phyloP scores from a whole-genome alignment of 2,797 vertebrate species.

The Naso thynnoides region DNA sequence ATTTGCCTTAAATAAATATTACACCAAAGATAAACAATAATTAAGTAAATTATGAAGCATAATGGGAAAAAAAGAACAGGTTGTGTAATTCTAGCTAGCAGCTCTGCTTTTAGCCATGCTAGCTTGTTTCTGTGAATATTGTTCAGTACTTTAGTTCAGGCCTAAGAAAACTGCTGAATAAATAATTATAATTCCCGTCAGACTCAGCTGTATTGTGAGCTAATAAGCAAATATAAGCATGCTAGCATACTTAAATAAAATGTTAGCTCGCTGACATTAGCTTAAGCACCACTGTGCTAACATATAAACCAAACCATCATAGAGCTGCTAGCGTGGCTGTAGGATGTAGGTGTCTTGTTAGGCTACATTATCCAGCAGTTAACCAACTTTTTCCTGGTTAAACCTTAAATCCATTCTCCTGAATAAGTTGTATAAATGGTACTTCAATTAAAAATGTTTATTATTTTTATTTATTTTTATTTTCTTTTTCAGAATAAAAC shows the following conservation, averaged over 20 bases:
- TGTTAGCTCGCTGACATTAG: background rate
- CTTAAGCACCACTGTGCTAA: background rate
- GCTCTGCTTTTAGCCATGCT: background rate
- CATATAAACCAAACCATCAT: too few relatives aligned
- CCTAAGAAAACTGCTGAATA: background rate
- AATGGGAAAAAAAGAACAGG: background rate
- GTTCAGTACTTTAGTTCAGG: background rate
- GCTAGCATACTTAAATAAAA: background rate
- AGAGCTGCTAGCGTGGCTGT: too few relatives aligned
- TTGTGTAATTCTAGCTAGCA: background rate
- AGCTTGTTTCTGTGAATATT: background rate
- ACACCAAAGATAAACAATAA: too few relatives aligned
- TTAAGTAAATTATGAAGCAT: background rate
- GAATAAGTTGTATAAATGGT: background rate
- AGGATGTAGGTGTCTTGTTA: background rate
- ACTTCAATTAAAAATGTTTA: background rate
- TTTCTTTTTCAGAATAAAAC: constrained; percentile 91
- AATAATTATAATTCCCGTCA: too few relatives aligned
- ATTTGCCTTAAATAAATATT: background rate
- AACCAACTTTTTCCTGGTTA: background rate
- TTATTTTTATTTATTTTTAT: too few relatives aligned
- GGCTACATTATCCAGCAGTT: background rate
- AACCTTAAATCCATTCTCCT: background rate
- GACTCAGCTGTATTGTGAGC: background rate
- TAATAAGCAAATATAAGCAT: background rate